Evolutionary conservation across 2,797 vertebrate genomes (phyloP), one percentile per base, ranked within the genome.

Genomic region (Staurois parvus): DNA sequence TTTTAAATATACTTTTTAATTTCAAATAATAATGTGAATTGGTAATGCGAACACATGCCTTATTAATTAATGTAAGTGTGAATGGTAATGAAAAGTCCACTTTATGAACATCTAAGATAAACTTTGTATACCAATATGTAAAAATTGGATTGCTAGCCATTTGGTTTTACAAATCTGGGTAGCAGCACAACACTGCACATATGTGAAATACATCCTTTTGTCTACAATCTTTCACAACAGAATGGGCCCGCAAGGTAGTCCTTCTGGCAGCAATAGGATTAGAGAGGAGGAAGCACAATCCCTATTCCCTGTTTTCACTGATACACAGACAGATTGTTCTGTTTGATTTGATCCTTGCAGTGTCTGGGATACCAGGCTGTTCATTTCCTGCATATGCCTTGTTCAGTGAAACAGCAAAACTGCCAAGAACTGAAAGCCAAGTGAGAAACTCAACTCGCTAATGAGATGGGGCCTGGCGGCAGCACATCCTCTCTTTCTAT

Each of bases 361-460:
- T 87, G 76, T 87, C 85, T 87, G 85, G 76, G 81, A 87, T 74
- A 87, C 69, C 81, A 87, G 81, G 85, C 81, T 83, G 85, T 87
- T 87, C 76, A 79, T 84, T 87, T 87, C 85, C 85, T 79, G 85
- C 85, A 87, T 87, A 87, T 87, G 85, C 85, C 85, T 83, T 87
- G 81, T 87, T 87, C 81, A 83, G 80, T 73, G 75, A 83, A 87
- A 87, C 75, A 87, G 85, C 85, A 87, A 87, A 87, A 87, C 85
- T 87, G 85, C 85, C 85, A 87, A 85, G 80, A 87, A 84, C 48
- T 84, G 70, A 74, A 70, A 87, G 85, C 85, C 81, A 87, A 87
- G 85, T 84, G 81, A 87, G 76, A 87, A 87, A 87, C 85, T 84
- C 76, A 62, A 69, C 59, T 79, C 24, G 76, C 76, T 83, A 83